Evolutionary conservation across 2,888 invertebrate genomes (phyloP).

Genomic region (Troilus luridus): DNA sequence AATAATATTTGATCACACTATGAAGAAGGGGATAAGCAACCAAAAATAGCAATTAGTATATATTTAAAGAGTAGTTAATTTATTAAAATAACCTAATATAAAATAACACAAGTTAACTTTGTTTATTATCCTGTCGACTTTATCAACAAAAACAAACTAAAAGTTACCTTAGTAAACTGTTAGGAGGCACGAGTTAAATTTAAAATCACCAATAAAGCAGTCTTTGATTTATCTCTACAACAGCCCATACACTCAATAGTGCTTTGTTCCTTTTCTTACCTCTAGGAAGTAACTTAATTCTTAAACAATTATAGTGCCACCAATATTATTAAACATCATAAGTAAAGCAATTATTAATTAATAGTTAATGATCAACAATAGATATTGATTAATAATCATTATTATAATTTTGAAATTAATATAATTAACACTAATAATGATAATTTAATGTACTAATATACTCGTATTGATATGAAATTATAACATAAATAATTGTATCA

Average conservation of each 20-base stretch:
- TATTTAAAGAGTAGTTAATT: slow-evolving; percentile 3
- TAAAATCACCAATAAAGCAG: slow-evolving; percentile 48
- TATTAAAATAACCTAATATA: not conserved
- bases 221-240: slow-evolving; percentile 28
- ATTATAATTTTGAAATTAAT: not conserved
- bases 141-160: slow-evolving; percentile 32
- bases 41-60: not conserved
- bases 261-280: slow-evolving; percentile 49
- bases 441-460: not conserved
- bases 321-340: not conserved
- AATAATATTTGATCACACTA: not conserved
- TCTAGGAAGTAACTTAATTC: slow-evolving; percentile 2
- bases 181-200: slow-evolving; percentile 50
- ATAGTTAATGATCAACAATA: not conserved
- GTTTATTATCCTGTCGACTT: not conserved
- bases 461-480: not conserved
- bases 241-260: slow-evolving; percentile 9
- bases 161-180: slow-evolving; percentile 41
- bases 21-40: not conserved
- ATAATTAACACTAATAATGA: not conserved
- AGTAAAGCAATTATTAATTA: not conserved
- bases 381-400: not conserved
- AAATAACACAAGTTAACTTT: slow-evolving; percentile 25
- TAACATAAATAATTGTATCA: not conserved
- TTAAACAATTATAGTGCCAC: slow-evolving; percentile 1